Evolutionary conservation across 2,888 invertebrate species (phyloP).

Genomic region (Thysanoteuthis rhombus): DNA sequence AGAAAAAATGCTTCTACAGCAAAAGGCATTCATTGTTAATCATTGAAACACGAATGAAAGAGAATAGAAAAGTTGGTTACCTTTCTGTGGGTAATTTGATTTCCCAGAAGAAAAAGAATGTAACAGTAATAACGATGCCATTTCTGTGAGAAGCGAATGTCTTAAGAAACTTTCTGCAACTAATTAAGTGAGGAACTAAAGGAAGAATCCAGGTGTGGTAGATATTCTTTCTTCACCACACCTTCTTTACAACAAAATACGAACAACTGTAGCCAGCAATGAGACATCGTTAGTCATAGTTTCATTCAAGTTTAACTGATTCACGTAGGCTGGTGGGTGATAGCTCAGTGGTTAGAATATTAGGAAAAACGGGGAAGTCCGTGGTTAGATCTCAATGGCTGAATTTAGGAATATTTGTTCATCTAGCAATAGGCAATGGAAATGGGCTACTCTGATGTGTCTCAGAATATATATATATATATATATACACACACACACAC

Average conservation of each 20-base stretch:
- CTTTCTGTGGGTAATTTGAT: background rate
- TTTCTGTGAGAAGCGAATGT: background rate
- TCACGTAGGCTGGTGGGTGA: background rate
- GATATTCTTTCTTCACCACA: background rate
- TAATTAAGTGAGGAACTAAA: background rate
- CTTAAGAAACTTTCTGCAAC: background rate
- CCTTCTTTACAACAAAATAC: background rate
- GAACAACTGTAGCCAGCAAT: background rate
- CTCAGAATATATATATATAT: too few species aligned
- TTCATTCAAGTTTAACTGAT: background rate
- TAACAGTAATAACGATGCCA: background rate
- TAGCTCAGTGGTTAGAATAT: too few species aligned
- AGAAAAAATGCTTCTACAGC: too few species aligned
- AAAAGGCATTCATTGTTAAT: too few species aligned
- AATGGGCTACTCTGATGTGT: too few species aligned
- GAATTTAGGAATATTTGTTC: too few species aligned
- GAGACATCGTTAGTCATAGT: background rate
- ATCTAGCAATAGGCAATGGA: too few species aligned
- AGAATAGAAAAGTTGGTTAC: background rate
- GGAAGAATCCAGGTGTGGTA: background rate
- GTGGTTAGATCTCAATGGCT: too few species aligned
- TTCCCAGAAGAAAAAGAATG: background rate
- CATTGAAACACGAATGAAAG: too few species aligned
- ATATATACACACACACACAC: too few species aligned
- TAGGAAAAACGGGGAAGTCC: too few species aligned